phyloP scores from a whole-genome alignment of 64 coral and sea anemone genomes.

The Acropora tenuis region DNA sequence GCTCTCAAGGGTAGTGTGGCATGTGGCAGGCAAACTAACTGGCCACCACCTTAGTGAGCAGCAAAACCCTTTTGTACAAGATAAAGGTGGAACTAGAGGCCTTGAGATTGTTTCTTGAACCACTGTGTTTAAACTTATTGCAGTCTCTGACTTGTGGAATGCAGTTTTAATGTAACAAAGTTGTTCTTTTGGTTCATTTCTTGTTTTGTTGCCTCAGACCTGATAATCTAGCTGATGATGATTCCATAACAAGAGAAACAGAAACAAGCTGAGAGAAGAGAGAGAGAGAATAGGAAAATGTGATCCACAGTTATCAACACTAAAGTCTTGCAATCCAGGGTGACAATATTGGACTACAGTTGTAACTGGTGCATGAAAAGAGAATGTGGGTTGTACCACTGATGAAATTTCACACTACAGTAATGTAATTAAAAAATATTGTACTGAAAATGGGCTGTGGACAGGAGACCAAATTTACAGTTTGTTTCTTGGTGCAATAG shows the following conservation, averaged over 20 bases:
- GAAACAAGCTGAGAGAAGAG: neutral
- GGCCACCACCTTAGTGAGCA: too few relatives aligned
- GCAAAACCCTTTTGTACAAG: too few relatives aligned
- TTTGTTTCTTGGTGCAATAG: too few relatives aligned
- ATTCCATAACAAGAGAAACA: neutral
- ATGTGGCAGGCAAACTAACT: too few relatives aligned
- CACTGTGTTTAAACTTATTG: neutral
- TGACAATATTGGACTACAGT: neutral
- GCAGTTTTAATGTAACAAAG: neutral
- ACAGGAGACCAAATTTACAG: neutral
- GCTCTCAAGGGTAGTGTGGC: too few relatives aligned
- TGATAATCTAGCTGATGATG: slow-evolving; percentile 1
- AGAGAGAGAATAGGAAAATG: neutral
- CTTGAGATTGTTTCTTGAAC: neutral
- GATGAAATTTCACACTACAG: neutral
- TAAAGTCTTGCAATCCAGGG: neutral
- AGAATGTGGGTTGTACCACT: neutral
- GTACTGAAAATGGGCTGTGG: too few relatives aligned
- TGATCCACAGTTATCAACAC: neutral
- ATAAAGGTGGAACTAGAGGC: too few relatives aligned
- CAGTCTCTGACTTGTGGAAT: neutral
- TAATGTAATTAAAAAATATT: neutral
- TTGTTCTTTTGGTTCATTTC: neutral
- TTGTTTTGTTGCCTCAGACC: neutral
- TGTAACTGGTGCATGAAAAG: neutral